Evolutionary conservation across 2,888 invertebrate species (phyloP), one percentile per base, ranked within the genome.

Genomic region (Barypeithes pellucidus): DNA sequence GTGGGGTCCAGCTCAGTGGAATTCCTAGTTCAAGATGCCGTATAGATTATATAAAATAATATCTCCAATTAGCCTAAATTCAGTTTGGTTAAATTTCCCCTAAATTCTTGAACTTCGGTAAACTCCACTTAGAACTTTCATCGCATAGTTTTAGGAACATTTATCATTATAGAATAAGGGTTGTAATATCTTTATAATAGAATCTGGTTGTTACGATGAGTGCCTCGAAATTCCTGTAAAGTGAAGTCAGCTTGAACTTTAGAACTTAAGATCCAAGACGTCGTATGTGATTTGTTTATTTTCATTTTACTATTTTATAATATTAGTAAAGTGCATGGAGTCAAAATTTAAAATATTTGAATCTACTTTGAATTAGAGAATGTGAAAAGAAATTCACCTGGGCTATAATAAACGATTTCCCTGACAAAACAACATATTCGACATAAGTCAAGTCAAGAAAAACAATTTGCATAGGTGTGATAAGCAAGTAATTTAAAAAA

Each of bases 71-170:
- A 18, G 14, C 9, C 8, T 16, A 16, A 60, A 60, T 60, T 39
- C 60, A 18, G 14, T 60, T 39, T 39, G n/a, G 39, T 8, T 47
- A 14, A 54, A 54, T 62, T 16, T 52, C 20, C 22, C 47, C 22
- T 47, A 47, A 47, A 47, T 47, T 47, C 47, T 18, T 20, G 47
- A 47, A 47, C 22, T 57, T 14, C 33, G 8, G 57, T 29, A 29
- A 57, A 57, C 57, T 33, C 33, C 29, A 57, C 57, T 57, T 57
- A 22, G 57, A 33, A 29, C 18, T 57, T 16, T 57, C 33, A 57
- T 36, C 36, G 57, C 33, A 18, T 57, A 33, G 20, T 16, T 57
- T 33, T 16, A 57, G 29, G 7, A n/a, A 52, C 29, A 22, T 22
- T 52, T n/a, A 52, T 52, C 22, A 52, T 52, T 52, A 29, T 22